These are phyloP conservation scores for Polyommatus icarus DNA, from an alignment of 2,888 invertebrate species.

Conservation along the genomic window DNA sequence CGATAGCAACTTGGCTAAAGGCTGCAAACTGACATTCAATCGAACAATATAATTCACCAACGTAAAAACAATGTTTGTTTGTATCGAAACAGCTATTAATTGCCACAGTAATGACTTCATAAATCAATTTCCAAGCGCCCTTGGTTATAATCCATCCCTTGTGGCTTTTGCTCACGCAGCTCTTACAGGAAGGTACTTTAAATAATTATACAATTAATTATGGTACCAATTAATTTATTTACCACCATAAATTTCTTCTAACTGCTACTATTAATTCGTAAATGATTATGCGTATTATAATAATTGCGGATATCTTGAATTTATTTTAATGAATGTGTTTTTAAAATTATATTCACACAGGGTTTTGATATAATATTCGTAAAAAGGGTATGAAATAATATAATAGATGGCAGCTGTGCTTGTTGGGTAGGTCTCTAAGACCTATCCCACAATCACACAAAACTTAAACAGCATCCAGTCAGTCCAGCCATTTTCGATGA, in stretches of 20 bases:
- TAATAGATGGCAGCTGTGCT: no score
- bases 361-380: no score
- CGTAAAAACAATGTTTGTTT: constrained; percentile 9
- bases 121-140: constrained; percentile 15
- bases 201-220: constrained; percentile 28
- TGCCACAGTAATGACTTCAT: constrained; percentile 10
- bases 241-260: constrained; percentile 2
- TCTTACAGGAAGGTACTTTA: constrained; percentile 20
- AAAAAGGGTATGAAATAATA: no score
- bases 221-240: not conserved
- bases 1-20: not conserved
- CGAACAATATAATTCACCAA: not conserved
- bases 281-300: not conserved
- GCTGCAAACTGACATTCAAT: not conserved
- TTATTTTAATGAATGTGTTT: not conserved
- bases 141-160: constrained; percentile 17
- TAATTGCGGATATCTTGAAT: not conserved
- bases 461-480: no score
- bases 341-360: no score
- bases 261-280: not conserved
- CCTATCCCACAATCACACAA: no score
- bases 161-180: constrained; percentile 26
- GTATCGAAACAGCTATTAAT: constrained; percentile 12
- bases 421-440: no score
- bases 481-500: no score